Conservation (phyloP, 2,797 vertebrate species). For the Cyclura pinguis region DNA sequence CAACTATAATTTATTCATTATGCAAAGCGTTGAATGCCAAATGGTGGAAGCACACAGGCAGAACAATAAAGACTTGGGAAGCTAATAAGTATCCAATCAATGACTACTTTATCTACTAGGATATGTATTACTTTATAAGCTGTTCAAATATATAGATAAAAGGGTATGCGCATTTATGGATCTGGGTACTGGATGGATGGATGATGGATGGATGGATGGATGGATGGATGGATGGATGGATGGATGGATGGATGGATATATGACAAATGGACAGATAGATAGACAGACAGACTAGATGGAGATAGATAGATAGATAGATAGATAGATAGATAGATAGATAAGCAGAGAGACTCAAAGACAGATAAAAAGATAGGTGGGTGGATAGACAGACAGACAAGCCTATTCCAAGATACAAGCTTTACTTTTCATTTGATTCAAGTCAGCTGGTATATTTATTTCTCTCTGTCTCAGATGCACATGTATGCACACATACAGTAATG, state of each 20-base stretch:
- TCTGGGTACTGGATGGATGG: background rate
- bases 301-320: background rate
- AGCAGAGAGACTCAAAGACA: background rate
- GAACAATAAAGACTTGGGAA: conserved; percentile 66
- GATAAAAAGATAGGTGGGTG: background rate
- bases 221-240: background rate
- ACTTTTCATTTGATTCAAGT: background rate
- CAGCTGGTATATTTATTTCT: background rate
- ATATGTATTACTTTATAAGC: conserved; percentile 57
- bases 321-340: background rate
- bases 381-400: background rate
- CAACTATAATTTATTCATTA: conserved; percentile 77
- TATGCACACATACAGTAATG: too few relatives aligned
- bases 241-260: background rate
- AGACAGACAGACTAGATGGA: background rate
- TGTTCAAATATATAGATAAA: conserved; percentile 52
- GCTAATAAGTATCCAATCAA: conserved; percentile 58
- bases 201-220: background rate
- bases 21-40: conserved; percentile 64
- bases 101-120: conserved; percentile 57
- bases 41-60: conserved; percentile 68
- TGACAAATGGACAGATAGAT: background rate
- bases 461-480: background rate
- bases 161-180: background rate
- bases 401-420: background rate